phyloP scores from a whole-genome alignment of 2,888 invertebrate genomes.

The Incurvaria masculella region DNA sequence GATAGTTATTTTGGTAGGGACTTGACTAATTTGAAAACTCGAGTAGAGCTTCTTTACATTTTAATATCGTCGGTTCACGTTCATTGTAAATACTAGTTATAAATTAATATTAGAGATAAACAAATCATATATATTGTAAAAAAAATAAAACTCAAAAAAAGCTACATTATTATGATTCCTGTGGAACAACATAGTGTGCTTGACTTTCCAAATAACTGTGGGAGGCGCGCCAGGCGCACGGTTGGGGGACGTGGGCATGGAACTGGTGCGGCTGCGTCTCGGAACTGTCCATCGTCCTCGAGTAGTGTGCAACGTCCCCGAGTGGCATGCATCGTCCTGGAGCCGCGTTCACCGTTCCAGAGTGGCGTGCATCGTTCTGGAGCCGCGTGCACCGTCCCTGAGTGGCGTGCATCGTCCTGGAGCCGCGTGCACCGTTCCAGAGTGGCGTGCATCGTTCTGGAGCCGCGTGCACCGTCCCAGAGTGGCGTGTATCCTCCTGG shows the following conservation, averaged over 20 bases:
- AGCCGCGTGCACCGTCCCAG: too few species aligned
- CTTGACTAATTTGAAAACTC: constrained; percentile 27
- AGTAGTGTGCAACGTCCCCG: too few species aligned
- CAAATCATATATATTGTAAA: constrained; percentile 56
- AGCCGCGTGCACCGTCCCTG: constrained; percentile 13
- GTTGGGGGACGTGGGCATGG: constrained; percentile 12
- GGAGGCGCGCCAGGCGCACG: constrained; percentile 29
- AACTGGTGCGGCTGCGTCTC: constrained; percentile 19
- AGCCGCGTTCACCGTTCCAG: constrained; percentile 9
- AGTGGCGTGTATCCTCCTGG: too few species aligned
- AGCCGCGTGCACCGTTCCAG: constrained; percentile 23
- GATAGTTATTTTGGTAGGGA: constrained; percentile 23
- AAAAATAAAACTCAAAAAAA: constrained; percentile 53
- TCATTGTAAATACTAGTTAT: constrained; percentile 57
- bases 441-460: too few species aligned
- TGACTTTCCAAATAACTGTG: constrained; percentile 37
- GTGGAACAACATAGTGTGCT: constrained; percentile 37
- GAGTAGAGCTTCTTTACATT: constrained; percentile 11
- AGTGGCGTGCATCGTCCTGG: constrained; percentile 24
- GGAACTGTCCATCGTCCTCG: constrained; percentile 27
- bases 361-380: constrained; percentile 10
- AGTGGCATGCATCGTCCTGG: too few species aligned
- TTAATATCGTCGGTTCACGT: constrained; percentile 53
- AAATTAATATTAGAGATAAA: constrained; percentile 52
- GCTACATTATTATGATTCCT: constrained; percentile 49